Percentiles rank a stretch among this genome's conserved stretches.
Conservation (phyloP, 2,888 invertebrate genomes). For the Lordiphosa fenestrarum region DNA sequence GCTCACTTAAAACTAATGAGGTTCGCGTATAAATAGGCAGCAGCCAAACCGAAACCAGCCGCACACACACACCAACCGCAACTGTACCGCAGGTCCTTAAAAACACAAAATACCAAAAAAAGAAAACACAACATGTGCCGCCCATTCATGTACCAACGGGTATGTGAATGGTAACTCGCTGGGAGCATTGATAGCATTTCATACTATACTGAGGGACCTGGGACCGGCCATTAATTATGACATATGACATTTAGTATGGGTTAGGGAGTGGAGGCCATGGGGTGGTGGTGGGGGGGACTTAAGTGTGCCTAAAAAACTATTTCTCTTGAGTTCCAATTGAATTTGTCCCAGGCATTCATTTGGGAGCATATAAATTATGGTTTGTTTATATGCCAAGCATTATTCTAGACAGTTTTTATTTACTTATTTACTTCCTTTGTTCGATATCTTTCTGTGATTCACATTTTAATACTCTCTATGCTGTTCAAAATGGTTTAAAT, state of each 20-base stretch:
- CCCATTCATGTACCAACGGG: constrained; percentile 13
- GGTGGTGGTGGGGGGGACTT: too few relatives aligned
- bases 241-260: constrained; percentile 44
- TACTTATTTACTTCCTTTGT: too few relatives aligned
- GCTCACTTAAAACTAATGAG: constrained; percentile 73
- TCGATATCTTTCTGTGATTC: too few relatives aligned
- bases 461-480: too few relatives aligned
- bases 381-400: too few relatives aligned
- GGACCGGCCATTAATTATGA: constrained; percentile 61
- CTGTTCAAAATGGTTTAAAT: too few relatives aligned
- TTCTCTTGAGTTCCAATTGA: too few relatives aligned
- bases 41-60: constrained; percentile 14
- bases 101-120: constrained; percentile 19
- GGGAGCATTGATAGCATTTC: constrained; percentile 55
- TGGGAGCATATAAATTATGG: too few relatives aligned
- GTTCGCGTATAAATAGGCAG: constrained; percentile 66
- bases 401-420: too few relatives aligned
- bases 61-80: constrained; percentile 10
- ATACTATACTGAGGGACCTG: constrained; percentile 30
- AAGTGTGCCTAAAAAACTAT: too few relatives aligned
- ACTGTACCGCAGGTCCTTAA: constrained; percentile 40
- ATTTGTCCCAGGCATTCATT: too few relatives aligned
- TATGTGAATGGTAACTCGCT: constrained; percentile 26
- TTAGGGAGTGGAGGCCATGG: too few relatives aligned
- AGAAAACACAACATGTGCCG: constrained; percentile 5